These are phyloP conservation scores for Hydra vulgaris DNA, from an alignment of 30 jellyfish, hydroid and myxozoan genomes.

Conservation along the genomic window DNA sequence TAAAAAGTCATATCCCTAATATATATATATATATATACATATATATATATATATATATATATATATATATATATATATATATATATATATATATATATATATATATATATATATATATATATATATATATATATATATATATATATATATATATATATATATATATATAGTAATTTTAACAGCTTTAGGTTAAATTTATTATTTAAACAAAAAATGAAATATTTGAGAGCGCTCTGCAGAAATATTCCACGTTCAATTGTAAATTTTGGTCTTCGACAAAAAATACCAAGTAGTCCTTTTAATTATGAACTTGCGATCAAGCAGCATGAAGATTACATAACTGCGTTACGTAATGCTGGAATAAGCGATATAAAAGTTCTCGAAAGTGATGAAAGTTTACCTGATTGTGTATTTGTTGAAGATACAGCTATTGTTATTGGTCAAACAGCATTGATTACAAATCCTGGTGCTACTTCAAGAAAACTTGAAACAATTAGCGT, in stretches of 20 bases:
- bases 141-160: too few species aligned
- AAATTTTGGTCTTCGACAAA: slow-evolving; percentile 50
- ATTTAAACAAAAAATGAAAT: slow-evolving; percentile 10
- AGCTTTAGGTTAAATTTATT: too few species aligned
- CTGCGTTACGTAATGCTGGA: slow-evolving; percentile 38
- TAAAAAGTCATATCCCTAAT: too few species aligned
- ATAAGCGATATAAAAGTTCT: slow-evolving; percentile 36
- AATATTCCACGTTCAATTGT: slow-evolving; percentile 56
- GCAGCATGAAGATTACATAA: slow-evolving; percentile 31
- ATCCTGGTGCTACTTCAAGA: slow-evolving; percentile 45
- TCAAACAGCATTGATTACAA: slow-evolving; percentile 53
- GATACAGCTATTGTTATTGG: slow-evolving; percentile 78
- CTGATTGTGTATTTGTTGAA: slow-evolving; percentile 94
- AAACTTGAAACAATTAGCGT: slow-evolving; percentile 7
- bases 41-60: too few species aligned
- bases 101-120: too few species aligned
- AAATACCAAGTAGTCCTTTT: slow-evolving; percentile 21
- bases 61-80: too few species aligned
- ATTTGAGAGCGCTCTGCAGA: slow-evolving; percentile 67
- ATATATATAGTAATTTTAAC: too few species aligned
- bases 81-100: too few species aligned
- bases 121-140: too few species aligned
- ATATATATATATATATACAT: too few species aligned
- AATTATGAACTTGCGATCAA: slow-evolving; percentile 37
- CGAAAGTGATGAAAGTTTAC: slow-evolving; percentile 70